phyloP scores from a whole-genome alignment of 1,140 invertebrate species.

The Anadara kagoshimensis region DNA sequence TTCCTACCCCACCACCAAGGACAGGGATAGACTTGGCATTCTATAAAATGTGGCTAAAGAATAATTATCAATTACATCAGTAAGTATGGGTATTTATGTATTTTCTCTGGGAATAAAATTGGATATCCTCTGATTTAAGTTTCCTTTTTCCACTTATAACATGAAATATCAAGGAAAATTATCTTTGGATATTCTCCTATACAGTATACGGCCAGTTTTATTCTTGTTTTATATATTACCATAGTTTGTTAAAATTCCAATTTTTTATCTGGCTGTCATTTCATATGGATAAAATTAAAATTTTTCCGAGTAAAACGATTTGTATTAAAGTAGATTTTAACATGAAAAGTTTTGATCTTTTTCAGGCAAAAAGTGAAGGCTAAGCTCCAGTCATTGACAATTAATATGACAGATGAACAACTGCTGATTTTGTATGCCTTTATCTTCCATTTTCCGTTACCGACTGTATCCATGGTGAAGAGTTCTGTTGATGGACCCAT shows the following conservation, averaged over 20 bases:
- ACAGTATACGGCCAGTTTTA: no score
- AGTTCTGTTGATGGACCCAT: conserved; percentile 25
- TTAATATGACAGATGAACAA: conserved; percentile 86
- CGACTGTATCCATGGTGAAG: conserved; percentile 62
- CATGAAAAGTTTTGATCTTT: neutral
- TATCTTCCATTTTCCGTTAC: conserved; percentile 80
- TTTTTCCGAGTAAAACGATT: no score
- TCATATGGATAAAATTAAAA: no score
- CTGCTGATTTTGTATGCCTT: conserved; percentile 82
- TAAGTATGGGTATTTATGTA: neutral
- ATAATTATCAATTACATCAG: conserved; percentile 82
- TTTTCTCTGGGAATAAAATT: no score
- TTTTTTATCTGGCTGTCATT: no score
- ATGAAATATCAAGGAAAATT: no score
- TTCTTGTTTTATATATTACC: no score
- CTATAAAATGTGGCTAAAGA: conserved; percentile 85
- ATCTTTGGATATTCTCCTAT: no score
- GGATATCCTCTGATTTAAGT: no score
- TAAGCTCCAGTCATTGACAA: conserved; percentile 82
- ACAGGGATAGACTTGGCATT: conserved; percentile 82
- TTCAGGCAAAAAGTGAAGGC: conserved; percentile 86
- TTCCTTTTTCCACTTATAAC: no score
- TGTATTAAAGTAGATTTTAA: no score
- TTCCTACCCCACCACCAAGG: conserved; percentile 69
- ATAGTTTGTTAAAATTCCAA: no score